These are phyloP conservation scores for Phacellophora camtschatica DNA, from an alignment of 30 jellyfish, hydroid and myxozoan species.

Conservation along the genomic window DNA sequence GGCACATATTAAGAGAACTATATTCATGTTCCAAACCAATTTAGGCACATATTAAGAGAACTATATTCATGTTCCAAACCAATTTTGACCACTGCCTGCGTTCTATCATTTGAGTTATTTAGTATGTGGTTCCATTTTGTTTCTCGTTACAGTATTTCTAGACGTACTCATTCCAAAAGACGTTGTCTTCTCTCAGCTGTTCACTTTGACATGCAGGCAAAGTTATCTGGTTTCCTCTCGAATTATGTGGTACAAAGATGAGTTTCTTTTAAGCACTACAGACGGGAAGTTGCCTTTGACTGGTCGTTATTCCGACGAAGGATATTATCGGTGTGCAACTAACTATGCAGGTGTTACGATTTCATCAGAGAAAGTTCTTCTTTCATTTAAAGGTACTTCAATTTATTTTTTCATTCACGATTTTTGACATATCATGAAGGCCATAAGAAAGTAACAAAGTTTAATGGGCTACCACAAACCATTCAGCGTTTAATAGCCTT, in stretches of 20 bases:
- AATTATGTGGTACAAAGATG: slow-evolving; percentile 40
- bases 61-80: too few species aligned
- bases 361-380: not conserved
- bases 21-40: too few species aligned
- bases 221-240: not conserved
- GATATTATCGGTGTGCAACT: slow-evolving; percentile 13
- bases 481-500: not conserved
- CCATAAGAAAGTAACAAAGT: not conserved
- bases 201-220: slow-evolving; percentile 14
- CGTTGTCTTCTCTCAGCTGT: not conserved
- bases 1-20: too few species aligned
- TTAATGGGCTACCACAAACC: not conserved
- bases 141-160: slow-evolving; percentile 24
- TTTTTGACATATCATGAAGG: too few species aligned
- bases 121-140: too few species aligned
- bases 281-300: not conserved
- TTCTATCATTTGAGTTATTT: too few species aligned
- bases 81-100: too few species aligned
- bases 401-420: not conserved
- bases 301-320: slow-evolving; percentile 4
- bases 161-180: not conserved
- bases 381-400: slow-evolving; percentile 5
- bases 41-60: too few species aligned
- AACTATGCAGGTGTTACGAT: not conserved
- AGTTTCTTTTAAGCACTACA: not conserved